A percentile compares a stretch with the other conserved stretches of the same genome.
Conservation (phyloP, 2,113 vertebrate species). For the Orthonyx spaldingii region DNA sequence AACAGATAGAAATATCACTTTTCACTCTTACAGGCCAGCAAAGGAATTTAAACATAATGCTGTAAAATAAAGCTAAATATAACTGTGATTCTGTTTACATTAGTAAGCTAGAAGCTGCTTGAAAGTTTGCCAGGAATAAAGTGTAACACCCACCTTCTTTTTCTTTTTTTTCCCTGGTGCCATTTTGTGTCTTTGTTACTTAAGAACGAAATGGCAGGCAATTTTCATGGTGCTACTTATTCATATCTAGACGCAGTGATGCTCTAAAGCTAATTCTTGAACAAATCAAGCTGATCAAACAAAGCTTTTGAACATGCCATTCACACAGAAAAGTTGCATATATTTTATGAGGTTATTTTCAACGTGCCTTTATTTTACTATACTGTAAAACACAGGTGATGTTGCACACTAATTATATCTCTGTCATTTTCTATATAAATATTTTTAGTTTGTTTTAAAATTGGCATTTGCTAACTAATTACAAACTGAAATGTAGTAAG, state of each 20-base stretch:
- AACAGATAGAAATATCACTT: neutral
- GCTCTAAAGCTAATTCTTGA: neutral
- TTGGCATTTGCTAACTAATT: neutral
- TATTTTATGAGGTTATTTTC: neutral
- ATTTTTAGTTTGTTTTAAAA: neutral
- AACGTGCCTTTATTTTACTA: neutral
- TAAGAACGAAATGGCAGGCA: neutral
- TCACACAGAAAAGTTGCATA: neutral
- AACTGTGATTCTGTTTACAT: neutral
- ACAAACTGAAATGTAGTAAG: neutral
- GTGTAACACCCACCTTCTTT: accelerated
- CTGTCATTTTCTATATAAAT: neutral
- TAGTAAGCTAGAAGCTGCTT: neutral
- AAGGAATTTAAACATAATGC: neutral
- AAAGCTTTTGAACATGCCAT: neutral
- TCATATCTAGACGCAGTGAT: neutral
- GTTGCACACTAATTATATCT: neutral
- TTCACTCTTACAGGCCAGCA: neutral
- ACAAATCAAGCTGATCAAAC: neutral
- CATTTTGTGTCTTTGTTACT: neutral
- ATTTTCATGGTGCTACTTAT: neutral
- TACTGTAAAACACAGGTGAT: neutral
- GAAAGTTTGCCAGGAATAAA: neutral
- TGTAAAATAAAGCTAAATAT: neutral
- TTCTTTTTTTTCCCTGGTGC: neutral